Percentiles rank a stretch among this genome's conserved stretches.
phyloP scores from a whole-genome alignment of 2,797 vertebrate species.

The Pangasius djambal region DNA sequence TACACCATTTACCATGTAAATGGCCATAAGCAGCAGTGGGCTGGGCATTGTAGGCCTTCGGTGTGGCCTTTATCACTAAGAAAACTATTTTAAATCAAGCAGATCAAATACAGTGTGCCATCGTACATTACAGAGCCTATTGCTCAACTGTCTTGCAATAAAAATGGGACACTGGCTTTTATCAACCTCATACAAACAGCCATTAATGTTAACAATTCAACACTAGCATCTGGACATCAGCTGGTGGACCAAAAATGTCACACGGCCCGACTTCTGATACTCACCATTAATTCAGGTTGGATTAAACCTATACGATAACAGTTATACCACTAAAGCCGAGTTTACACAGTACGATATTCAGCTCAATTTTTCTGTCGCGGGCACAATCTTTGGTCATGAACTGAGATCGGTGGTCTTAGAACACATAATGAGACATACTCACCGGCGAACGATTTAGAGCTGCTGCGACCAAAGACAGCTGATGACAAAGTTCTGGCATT shows the following conservation, averaged over 20 bases:
- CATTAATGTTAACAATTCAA: conserved; percentile 11
- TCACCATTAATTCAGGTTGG: not conserved
- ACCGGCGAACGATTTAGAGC: not conserved
- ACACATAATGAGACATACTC: too few relatives aligned
- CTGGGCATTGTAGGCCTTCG: not conserved
- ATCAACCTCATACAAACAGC: conserved; percentile 16
- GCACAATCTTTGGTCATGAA: too few relatives aligned
- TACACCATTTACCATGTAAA: conserved; percentile 56
- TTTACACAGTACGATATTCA: not conserved
- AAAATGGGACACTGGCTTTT: conserved; percentile 15
- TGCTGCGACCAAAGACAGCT: not conserved
- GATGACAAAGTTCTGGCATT: not conserved
- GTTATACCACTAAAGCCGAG: too few relatives aligned
- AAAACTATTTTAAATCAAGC: conserved; percentile 20
- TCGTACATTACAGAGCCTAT: conserved; percentile 1
- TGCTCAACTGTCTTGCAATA: conserved; percentile 1
- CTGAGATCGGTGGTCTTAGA: not conserved
- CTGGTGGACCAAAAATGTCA: not conserved
- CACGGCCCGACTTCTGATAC: not conserved
- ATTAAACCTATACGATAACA: not conserved
- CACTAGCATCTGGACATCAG: conserved; percentile 9
- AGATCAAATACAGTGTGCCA: conserved; percentile 17
- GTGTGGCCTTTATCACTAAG: conserved; percentile 11
- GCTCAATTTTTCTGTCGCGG: too few relatives aligned
- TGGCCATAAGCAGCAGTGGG: conserved; percentile 35